Percentiles rank a stretch among this genome's conserved stretches.
Conservation (phyloP, 2,888 invertebrate species). For the Drosophila histrio region DNA sequence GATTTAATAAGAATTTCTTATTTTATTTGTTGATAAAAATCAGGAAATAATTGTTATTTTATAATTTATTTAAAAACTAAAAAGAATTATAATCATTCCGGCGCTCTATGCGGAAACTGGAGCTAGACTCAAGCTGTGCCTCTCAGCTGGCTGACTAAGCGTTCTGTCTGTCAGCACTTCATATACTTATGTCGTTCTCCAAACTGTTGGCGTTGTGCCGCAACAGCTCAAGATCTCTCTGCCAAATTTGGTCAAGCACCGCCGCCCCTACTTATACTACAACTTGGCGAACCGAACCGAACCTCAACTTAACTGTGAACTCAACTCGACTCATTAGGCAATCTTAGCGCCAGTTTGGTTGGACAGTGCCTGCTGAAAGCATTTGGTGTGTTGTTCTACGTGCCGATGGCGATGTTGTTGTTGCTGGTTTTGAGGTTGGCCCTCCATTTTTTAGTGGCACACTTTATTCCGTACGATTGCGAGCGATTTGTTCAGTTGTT, state of each 20-base stretch:
- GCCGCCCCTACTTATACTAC: constrained; percentile 67
- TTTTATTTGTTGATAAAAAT: too few species aligned
- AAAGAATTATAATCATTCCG: too few species aligned
- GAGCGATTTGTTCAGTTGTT: constrained; percentile 30
- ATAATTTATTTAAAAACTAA: too few species aligned
- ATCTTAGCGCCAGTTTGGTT: constrained; percentile 64
- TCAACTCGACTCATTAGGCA: constrained; percentile 57
- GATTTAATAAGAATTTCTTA: too few species aligned
- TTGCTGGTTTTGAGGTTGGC: background rate
- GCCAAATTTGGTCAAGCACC: constrained; percentile 74
- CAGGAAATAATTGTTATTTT: too few species aligned
- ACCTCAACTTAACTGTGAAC: constrained; percentile 5
- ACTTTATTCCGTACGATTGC: constrained; percentile 36
- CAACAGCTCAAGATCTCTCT: constrained; percentile 30
- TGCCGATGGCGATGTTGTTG: constrained; percentile 26
- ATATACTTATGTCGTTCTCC: constrained; percentile 50
- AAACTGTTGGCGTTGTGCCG: constrained; percentile 29
- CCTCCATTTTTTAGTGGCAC: constrained; percentile 21
- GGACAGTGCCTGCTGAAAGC: constrained; percentile 30
- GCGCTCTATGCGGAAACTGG: constrained; percentile 35
- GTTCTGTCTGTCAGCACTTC: constrained; percentile 65
- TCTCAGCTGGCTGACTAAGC: constrained; percentile 57
- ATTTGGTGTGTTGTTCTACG: constrained; percentile 57
- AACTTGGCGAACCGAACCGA: constrained; percentile 30
- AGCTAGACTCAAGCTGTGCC: constrained; percentile 21